These are phyloP conservation scores for Byasa hedistus DNA, from an alignment of 2,888 invertebrate genomes.

Conservation along the genomic window DNA sequence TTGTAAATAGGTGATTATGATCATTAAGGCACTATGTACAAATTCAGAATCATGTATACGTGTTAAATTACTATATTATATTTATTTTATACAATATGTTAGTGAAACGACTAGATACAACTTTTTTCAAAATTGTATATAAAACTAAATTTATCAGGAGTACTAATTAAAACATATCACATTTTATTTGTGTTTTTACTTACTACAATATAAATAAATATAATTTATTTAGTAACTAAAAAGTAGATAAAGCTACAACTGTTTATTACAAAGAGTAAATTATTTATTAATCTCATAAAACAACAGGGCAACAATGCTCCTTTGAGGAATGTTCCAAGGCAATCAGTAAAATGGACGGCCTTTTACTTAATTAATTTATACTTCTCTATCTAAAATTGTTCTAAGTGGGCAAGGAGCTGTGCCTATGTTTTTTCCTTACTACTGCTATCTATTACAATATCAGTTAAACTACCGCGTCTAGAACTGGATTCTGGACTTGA, in stretches of 20 bases:
- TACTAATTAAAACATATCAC: constrained; percentile 59
- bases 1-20: constrained; percentile 2
- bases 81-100: constrained; percentile 76
- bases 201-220: constrained; percentile 26
- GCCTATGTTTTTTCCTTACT: constrained; percentile 63
- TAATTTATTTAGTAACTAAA: constrained; percentile 12
- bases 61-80: constrained; percentile 34
- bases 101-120: constrained; percentile 67
- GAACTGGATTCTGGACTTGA: constrained; percentile 52
- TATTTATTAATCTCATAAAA: constrained; percentile 30
- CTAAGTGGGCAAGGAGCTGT: constrained; percentile 51
- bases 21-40: constrained; percentile 15
- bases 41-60: constrained; percentile 7
- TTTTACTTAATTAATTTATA: constrained; percentile 41
- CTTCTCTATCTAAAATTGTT: constrained; percentile 51
- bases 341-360: constrained; percentile 32
- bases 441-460: constrained; percentile 73
- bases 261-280: not conserved
- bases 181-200: constrained; percentile 38
- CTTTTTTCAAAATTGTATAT: constrained; percentile 44
- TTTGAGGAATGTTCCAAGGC: constrained; percentile 26
- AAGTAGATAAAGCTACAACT: constrained; percentile 17
- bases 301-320: constrained; percentile 13
- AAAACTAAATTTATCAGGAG: constrained; percentile 53
- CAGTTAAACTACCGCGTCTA: constrained; percentile 71